A percentile compares a stretch with the other conserved stretches of the same genome.
These are phyloP conservation scores for Perccottus glenii DNA, from an alignment of 2,113 vertebrate genomes.

Conservation along the genomic window DNA sequence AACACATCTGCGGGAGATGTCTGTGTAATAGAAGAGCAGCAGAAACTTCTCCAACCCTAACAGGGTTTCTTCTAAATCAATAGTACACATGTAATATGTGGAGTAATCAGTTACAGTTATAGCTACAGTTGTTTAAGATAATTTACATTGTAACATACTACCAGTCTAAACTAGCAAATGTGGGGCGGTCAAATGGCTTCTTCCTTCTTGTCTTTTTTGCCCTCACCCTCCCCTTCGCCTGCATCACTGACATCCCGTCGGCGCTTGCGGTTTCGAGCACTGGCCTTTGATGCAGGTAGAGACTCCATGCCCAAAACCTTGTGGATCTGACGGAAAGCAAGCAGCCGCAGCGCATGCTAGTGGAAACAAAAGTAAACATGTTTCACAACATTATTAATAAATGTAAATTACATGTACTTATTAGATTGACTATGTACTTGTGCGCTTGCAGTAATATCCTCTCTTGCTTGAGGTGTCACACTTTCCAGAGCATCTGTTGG, in stretches of 20 bases:
- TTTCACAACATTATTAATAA: too few species aligned
- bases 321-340: constrained; percentile 83
- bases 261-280: constrained; percentile 77
- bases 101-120: constrained; percentile 53
- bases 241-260: constrained; percentile 55
- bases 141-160: constrained; percentile 59
- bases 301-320: constrained; percentile 79
- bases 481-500: constrained; percentile 72
- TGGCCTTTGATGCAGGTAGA: constrained; percentile 64
- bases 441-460: constrained; percentile 81
- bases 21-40: constrained; percentile 14
- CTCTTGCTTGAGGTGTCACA: constrained; percentile 77
- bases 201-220: constrained; percentile 76
- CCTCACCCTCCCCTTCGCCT: constrained; percentile 64
- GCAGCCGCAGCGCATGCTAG: constrained; percentile 78
- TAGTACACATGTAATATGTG: constrained; percentile 51
- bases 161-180: constrained; percentile 44
- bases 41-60: constrained; percentile 15
- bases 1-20: constrained; percentile 43
- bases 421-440: constrained; percentile 65
- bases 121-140: constrained; percentile 58
- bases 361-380: background rate
- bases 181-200: constrained; percentile 52
- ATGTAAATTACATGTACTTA: too few species aligned
- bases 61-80: constrained; percentile 24